These are phyloP conservation scores for Tretioscincus oriximinensis DNA, from an alignment of 2,113 vertebrate species.

Conservation along the genomic window DNA sequence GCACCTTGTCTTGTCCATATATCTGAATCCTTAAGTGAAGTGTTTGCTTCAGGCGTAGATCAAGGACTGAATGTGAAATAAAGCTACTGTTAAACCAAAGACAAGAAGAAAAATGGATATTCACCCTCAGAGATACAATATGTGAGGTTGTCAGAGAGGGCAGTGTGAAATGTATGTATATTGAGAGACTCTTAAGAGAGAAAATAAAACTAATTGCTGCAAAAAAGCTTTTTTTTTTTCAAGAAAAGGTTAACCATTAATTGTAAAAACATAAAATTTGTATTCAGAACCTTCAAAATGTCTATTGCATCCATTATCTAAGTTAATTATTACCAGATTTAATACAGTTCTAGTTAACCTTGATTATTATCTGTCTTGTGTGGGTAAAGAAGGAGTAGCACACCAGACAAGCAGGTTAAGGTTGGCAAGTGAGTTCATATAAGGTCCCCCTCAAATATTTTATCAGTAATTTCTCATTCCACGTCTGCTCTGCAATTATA, in stretches of 20 bases:
- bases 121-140: not conserved
- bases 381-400: not conserved
- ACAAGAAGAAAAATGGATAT: not conserved
- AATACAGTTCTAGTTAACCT: not conserved
- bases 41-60: not conserved
- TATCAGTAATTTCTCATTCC: not conserved
- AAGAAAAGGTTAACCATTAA: not conserved
- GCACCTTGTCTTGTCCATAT: rapidly evolving
- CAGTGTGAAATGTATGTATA: not conserved
- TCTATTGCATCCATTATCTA: not conserved
- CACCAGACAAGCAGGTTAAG: not conserved
- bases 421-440: not conserved
- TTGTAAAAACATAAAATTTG: not conserved
- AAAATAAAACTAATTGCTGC: not conserved
- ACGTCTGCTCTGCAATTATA: not conserved
- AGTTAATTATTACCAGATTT: not conserved
- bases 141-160: rapidly evolving
- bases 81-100: not conserved
- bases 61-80: not conserved
- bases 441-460: not conserved
- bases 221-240: constrained; percentile 10
- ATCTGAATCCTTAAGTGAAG: not conserved
- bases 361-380: not conserved
- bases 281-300: not conserved
- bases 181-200: not conserved